Evolutionary conservation across 2,113 vertebrate species (phyloP), one percentile per base, ranked within the genome.

Genomic region (Mystacornis crossleyi): DNA sequence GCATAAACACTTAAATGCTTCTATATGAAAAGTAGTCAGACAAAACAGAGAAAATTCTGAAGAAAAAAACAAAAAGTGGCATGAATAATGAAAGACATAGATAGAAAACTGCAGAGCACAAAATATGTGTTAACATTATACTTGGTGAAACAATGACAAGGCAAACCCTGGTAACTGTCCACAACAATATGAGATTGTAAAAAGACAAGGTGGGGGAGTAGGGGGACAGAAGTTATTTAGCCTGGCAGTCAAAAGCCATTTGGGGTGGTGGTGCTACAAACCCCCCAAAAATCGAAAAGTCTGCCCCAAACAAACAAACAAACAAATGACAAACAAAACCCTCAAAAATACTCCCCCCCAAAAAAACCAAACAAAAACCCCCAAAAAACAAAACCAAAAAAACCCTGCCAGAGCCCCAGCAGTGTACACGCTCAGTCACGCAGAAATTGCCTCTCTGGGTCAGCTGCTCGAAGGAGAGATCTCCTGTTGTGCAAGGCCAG

Each of bases 371-470:
- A n/a, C 18, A 38, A 38, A 38, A n/a, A 11, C 8, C 42, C 16
- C 42, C 16, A 17, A 43, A 42, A 42, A 42, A 42, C 16, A 6
- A 10, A 40, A 42, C 6, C 21, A 24, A 14, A 18, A 47, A 54
- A 31, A n/a, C 12, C 4, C 40, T 73, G 70, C 78, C 70, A 73
- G 82, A 86, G 34, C 29, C 64, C 58, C 79, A 3, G 15, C 85
- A 77, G 74, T 0, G 54, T 60, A 48, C 33, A 33, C 0, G 2
- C 60, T 94, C 92, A 89, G 74, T 89, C 89, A 79, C 0, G 29
- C 91, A 95, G 93, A 95, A 95, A 58, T 55, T 2, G 8, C 62
- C 53, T 75, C 80, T 55, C 66, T 55, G 88, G 90, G 74, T 94
- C 95, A 85, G 50, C 42, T 0, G 8, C 72, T 60, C 2, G 0